Conservation (phyloP, 2,888 invertebrate species). For the Cheilosia variabilis region DNA sequence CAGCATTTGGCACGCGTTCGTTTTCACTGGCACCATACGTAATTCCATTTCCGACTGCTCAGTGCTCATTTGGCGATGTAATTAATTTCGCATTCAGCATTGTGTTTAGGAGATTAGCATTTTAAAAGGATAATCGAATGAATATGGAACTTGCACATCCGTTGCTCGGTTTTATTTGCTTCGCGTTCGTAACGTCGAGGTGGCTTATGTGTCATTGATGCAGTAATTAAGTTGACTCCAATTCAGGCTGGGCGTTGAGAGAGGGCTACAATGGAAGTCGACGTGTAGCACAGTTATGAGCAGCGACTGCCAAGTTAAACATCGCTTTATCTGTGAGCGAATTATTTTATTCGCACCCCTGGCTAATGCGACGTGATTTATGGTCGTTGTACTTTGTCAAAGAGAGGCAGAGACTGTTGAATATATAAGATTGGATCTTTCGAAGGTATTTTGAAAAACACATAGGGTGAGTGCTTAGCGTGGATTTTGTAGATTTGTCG, state of each 20-base stretch:
- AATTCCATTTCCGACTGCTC: conserved; percentile 36
- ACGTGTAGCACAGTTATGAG: conserved; percentile 34
- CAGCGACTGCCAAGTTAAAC: conserved; percentile 34
- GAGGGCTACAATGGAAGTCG: not conserved
- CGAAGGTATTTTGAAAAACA: not conserved
- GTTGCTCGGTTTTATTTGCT: not conserved
- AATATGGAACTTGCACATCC: conserved; percentile 23
- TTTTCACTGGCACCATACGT: conserved; percentile 7
- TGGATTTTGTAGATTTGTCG: not conserved
- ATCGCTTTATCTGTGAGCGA: conserved; percentile 27
- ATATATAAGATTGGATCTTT: not conserved
- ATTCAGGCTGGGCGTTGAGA: conserved; percentile 13
- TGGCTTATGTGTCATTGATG: conserved; percentile 33
- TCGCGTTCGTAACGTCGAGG: not conserved
- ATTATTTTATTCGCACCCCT: conserved; percentile 35
- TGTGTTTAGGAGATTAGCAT: conserved; percentile 59
- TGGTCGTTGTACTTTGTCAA: conserved; percentile 9
- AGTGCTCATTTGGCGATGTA: conserved; percentile 42
- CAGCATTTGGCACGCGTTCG: conserved; percentile 70
- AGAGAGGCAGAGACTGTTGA: not conserved
- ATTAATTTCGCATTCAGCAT: conserved; percentile 49
- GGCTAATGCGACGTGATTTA: conserved; percentile 29
- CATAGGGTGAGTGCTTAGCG: not conserved
- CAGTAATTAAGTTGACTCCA: conserved; percentile 58
- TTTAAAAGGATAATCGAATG: conserved; percentile 59